Percentiles rank a stretch among this genome's conserved stretches.
Evolutionary conservation across 2,888 invertebrate species (phyloP).

Genomic region (Caenorhabditis becei): DNA sequence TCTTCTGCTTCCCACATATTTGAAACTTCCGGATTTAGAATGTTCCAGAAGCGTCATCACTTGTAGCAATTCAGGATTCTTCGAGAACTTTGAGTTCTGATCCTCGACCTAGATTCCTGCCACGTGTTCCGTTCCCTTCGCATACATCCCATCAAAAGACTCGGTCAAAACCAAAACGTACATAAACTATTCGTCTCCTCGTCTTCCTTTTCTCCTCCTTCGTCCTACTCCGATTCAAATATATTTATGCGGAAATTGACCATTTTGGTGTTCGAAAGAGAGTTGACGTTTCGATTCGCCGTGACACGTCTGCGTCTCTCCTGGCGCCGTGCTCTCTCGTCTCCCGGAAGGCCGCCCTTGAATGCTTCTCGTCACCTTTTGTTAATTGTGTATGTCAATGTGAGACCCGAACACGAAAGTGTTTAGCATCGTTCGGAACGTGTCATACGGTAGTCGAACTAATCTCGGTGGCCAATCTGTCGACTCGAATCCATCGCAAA

Average conservation of each 20-base stretch:
- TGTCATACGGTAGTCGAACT: constrained; percentile 32
- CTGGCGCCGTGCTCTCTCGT: constrained; percentile 36
- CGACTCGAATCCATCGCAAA: constrained; percentile 7
- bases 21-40: neutral
- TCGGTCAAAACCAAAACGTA: constrained; percentile 55
- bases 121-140: neutral
- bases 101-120: too few relatives aligned
- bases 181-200: constrained; percentile 50
- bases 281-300: constrained; percentile 58
- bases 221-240: constrained; percentile 26
- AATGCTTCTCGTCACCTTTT: constrained; percentile 59
- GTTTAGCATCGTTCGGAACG: constrained; percentile 4
- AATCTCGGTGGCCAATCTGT: constrained; percentile 29
- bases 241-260: constrained; percentile 65
- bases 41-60: neutral
- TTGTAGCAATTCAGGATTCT: too few relatives aligned
- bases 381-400: constrained; percentile 52
- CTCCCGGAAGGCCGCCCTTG: constrained; percentile 55
- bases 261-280: constrained; percentile 51
- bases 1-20: neutral
- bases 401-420: neutral
- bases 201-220: constrained; percentile 14
- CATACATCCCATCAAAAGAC: neutral
- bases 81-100: too few relatives aligned
- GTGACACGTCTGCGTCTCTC: constrained; percentile 56